Evolutionary conservation across 2,888 invertebrate species (phyloP), one percentile per base, ranked within the genome.

Genomic region (Agrotis clavis): DNA sequence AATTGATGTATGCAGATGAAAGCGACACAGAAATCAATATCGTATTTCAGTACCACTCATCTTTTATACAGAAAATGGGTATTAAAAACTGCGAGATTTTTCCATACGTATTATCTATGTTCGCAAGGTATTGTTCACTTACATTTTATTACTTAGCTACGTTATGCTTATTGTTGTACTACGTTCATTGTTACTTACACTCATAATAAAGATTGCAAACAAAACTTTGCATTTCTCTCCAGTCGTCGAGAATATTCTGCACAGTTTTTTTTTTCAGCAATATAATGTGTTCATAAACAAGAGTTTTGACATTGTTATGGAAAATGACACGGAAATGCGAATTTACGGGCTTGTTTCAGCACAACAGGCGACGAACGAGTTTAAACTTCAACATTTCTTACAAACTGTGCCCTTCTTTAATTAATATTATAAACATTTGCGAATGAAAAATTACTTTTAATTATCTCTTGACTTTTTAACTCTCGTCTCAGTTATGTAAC

Each of bases 281-380:
- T 90, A 89, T 90, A 90, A 91, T 89, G 88, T 87, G 87, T 84
- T 87, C 84, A 79, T 90, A 92, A 41, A 90, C 89, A 90, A 87
- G 88, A 91, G 87, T 92, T 91, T 88, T 89, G 89, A 90, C 89
- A 90, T 91, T 92, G 89, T 92, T 92, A 91, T 87, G 86, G 90
- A 91, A 90, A 92, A 92, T 91, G 89, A 91, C 89, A 90, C 88
- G 89, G 90, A 91, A 93, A 92, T 88, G 86, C 85, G 85, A 91
- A 93, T 93, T 94, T 92, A 92, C 89, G 87, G 88, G 77, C 84
- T 81, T 84, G 86, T 90, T 90, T 88, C 88, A 87, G 88, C 87
- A 87, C 74, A 83, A 86, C 82, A 88, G 86, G 87, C 88, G 86
- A 88, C 89, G 90, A 93, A 93, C 88, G 90, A 92, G 91, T 91